A percentile compares a stretch with the other conserved stretches of the same genome.
Evolutionary conservation across 2,888 invertebrate species (phyloP).

Genomic region (Taphrorychus bicolor): DNA sequence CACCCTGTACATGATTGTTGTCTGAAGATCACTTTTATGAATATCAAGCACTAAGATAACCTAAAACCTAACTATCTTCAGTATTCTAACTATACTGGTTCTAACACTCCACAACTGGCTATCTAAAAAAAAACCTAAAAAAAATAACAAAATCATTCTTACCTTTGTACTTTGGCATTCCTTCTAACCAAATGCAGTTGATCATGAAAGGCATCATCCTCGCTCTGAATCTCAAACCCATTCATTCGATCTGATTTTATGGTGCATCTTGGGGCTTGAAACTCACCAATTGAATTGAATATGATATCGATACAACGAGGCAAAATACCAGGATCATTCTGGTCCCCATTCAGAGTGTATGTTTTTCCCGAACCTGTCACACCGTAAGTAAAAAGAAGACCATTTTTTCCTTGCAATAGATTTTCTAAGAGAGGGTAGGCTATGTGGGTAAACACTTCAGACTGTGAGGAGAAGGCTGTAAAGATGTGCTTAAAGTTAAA

Average conservation of each 20-base stretch:
- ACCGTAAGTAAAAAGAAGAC: slow-evolving; percentile 96
- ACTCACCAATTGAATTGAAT: slow-evolving; percentile 87
- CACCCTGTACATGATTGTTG: too few relatives aligned
- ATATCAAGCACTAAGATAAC: too few relatives aligned
- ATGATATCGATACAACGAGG: slow-evolving; percentile 89
- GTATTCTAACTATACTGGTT: too few relatives aligned
- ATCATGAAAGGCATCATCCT: slow-evolving; percentile 87
- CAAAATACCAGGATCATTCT: slow-evolving; percentile 81
- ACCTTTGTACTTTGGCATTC: slow-evolving; percentile 37
- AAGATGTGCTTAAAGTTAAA: slow-evolving; percentile 88
- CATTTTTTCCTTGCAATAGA: slow-evolving; percentile 88
- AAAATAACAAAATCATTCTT: background rate
- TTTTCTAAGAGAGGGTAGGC: slow-evolving; percentile 87
- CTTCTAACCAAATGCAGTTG: slow-evolving; percentile 37
- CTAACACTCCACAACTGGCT: background rate
- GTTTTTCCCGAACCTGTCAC: slow-evolving; percentile 98
- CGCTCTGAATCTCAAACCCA: slow-evolving; percentile 89
- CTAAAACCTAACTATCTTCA: too few relatives aligned
- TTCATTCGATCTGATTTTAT: slow-evolving; percentile 95
- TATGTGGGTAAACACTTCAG: slow-evolving; percentile 83
- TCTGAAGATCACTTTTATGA: too few relatives aligned
- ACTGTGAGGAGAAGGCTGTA: slow-evolving; percentile 78
- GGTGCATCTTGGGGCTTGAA: slow-evolving; percentile 86
- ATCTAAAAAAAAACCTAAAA: too few relatives aligned
- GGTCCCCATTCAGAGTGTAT: slow-evolving; percentile 87